These are phyloP conservation scores for Brachionichthys hirsutus DNA, from an alignment of 2,113 vertebrate species.

Conservation along the genomic window DNA sequence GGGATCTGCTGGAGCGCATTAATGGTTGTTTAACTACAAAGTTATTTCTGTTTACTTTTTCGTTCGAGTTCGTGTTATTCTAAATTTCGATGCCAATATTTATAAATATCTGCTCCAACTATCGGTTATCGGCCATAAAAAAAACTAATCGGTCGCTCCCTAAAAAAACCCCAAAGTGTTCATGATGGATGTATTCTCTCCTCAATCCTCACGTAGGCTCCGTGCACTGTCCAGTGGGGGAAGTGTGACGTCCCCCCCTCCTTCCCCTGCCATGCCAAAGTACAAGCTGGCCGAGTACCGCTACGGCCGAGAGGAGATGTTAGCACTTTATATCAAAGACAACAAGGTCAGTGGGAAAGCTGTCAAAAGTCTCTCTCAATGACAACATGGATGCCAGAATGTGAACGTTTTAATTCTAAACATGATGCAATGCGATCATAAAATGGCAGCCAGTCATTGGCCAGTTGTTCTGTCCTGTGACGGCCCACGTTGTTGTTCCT, in stretches of 20 bases:
- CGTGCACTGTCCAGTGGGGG: constrained; percentile 91
- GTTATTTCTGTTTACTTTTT: no score
- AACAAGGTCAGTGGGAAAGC: constrained; percentile 79
- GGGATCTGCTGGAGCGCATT: no score
- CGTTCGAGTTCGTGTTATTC: no score
- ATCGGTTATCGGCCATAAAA: no score
- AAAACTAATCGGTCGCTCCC: no score
- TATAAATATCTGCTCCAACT: no score
- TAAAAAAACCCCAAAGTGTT: no score
- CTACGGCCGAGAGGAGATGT: constrained; percentile 93
- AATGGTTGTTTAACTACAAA: no score
- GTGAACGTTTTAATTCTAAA: background rate
- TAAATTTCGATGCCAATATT: no score
- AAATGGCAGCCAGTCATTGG: no score
- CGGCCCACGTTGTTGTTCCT: constrained; percentile 4
- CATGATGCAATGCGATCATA: background rate
- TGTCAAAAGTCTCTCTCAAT: background rate
- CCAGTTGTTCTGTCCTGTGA: no score
- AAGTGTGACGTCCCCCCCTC: constrained; percentile 88
- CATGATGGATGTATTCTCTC: background rate
- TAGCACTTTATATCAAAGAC: constrained; percentile 95
- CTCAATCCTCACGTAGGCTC: constrained; percentile 74
- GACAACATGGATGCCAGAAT: background rate
- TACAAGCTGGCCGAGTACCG: constrained; percentile 95
- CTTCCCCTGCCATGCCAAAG: constrained; percentile 94